These are phyloP conservation scores for Selene dorsalis DNA, from an alignment of 2,797 vertebrate genomes.

Conservation along the genomic window DNA sequence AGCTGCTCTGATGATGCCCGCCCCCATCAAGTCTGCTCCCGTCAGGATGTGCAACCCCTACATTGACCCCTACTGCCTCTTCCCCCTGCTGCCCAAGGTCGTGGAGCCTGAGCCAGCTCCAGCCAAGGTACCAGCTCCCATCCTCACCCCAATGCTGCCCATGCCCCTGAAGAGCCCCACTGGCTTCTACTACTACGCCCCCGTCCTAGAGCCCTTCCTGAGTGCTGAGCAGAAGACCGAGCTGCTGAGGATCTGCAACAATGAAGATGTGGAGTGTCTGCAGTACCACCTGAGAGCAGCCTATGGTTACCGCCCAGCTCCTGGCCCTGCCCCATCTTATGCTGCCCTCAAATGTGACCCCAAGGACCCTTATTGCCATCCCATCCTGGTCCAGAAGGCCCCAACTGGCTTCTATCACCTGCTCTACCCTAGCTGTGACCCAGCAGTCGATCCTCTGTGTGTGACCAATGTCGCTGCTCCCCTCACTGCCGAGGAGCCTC, in stretches of 20 bases:
- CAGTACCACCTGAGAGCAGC: conserved; percentile 87
- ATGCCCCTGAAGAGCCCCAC: conserved; percentile 70
- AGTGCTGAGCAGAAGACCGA: conserved; percentile 77
- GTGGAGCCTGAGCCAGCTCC: conserved; percentile 62
- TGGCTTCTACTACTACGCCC: conserved; percentile 81
- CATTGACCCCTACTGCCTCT: conserved; percentile 84
- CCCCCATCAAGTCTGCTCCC: conserved; percentile 72
- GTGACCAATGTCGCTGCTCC: conserved; percentile 52
- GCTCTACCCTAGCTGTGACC: conserved; percentile 82
- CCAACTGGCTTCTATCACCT: conserved; percentile 80
- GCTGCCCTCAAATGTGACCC: conserved; percentile 82
- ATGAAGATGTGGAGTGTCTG: conserved; percentile 84
- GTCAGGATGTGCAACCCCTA: conserved; percentile 84
- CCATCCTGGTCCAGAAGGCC: conserved; percentile 75
- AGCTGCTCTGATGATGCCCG: conserved; percentile 81
- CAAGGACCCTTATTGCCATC: conserved; percentile 82
- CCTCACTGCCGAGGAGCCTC: conserved; percentile 53
- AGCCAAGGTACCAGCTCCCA: conserved; percentile 74
- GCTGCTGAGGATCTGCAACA: conserved; percentile 84
- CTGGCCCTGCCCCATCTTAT: conserved; percentile 78
- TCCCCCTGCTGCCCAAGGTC: conserved; percentile 58
- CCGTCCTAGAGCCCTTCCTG: conserved; percentile 82
- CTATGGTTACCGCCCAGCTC: conserved; percentile 81
- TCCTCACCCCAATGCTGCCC: conserved; percentile 77
- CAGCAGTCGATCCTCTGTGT: conserved; percentile 83